Percentiles rank a stretch among this genome's conserved stretches.
Evolutionary conservation across 2,797 vertebrate genomes (phyloP).

Genomic region (Gallinago stenura): DNA sequence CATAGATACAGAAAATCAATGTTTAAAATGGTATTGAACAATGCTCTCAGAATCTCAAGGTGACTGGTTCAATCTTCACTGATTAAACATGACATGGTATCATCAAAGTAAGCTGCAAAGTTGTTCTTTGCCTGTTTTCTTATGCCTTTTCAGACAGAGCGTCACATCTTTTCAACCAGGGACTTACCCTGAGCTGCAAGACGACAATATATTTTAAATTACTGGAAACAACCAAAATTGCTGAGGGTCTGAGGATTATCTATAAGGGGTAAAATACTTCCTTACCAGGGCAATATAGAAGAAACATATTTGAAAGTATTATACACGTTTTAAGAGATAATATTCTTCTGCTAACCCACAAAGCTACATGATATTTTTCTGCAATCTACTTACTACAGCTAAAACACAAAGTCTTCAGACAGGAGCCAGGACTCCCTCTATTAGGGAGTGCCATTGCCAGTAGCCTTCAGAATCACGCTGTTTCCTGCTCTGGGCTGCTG

Average conservation of each 20-base stretch:
- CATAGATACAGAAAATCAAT: constrained; percentile 78
- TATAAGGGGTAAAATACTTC: background rate
- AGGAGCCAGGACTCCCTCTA: background rate
- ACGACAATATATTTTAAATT: background rate
- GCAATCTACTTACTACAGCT: background rate
- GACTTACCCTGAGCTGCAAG: background rate
- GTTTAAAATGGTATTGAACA: constrained; percentile 72
- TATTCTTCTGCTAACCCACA: background rate
- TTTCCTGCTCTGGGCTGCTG: background rate
- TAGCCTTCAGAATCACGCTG: background rate
- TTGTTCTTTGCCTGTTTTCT: constrained; percentile 16
- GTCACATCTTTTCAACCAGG: background rate
- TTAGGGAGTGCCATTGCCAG: background rate
- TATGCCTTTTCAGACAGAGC: background rate
- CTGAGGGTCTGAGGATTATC: background rate
- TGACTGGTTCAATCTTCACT: constrained; percentile 69
- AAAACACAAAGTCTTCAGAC: background rate
- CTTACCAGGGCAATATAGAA: background rate
- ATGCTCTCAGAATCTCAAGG: constrained; percentile 73
- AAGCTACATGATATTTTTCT: background rate
- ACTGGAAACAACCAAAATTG: background rate
- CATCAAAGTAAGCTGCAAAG: constrained; percentile 60
- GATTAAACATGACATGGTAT: constrained; percentile 70
- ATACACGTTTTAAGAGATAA: background rate
- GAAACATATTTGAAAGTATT: background rate